A percentile compares a stretch with the other conserved stretches of the same genome.
Conservation (phyloP, 2,113 vertebrate species). For the Phocoena phocoena region DNA sequence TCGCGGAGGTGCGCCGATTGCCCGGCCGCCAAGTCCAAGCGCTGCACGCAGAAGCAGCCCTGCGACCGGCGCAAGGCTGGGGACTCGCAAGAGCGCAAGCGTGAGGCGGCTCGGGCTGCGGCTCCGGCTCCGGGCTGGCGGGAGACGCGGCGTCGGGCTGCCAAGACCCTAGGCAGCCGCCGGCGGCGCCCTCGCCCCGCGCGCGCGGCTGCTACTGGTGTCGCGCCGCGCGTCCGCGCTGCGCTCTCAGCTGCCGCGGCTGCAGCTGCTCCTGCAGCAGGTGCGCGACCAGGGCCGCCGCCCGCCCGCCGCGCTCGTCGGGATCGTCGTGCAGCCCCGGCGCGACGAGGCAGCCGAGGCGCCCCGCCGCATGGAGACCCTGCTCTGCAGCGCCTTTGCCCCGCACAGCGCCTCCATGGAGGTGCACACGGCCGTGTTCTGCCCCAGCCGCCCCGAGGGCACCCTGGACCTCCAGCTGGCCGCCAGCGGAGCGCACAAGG, state of each 20-base stretch:
- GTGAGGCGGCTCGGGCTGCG: not conserved
- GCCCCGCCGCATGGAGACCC: conserved; percentile 42
- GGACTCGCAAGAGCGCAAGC: rapidly evolving
- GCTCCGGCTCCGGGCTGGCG: rapidly evolving
- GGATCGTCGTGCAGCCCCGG: conserved; percentile 56
- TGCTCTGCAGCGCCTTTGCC: conserved; percentile 55
- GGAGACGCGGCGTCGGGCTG: rapidly evolving
- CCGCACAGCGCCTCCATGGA: conserved; percentile 14
- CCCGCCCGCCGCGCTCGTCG: conserved; percentile 52
- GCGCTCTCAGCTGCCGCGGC: conserved; percentile 54
- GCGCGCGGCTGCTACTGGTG: conserved; percentile 57
- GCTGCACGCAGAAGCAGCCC: not conserved
- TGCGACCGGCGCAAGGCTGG: not conserved
- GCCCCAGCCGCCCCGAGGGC: conserved; percentile 53
- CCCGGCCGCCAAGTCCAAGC: not conserved
- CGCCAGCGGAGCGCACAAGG: not conserved
- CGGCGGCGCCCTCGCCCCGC: rapidly evolving
- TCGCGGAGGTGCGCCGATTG: not conserved
- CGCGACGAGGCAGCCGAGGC: conserved; percentile 49
- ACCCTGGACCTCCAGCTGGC: conserved; percentile 55
- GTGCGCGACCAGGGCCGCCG: conserved; percentile 27
- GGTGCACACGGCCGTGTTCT: conserved; percentile 75
- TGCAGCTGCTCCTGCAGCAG: conserved; percentile 73
- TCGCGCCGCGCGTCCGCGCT: conserved; percentile 65
- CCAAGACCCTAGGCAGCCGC: rapidly evolving